These are phyloP conservation scores for Fregetta grallaria DNA, from an alignment of 2,113 vertebrate genomes.

Conservation along the genomic window DNA sequence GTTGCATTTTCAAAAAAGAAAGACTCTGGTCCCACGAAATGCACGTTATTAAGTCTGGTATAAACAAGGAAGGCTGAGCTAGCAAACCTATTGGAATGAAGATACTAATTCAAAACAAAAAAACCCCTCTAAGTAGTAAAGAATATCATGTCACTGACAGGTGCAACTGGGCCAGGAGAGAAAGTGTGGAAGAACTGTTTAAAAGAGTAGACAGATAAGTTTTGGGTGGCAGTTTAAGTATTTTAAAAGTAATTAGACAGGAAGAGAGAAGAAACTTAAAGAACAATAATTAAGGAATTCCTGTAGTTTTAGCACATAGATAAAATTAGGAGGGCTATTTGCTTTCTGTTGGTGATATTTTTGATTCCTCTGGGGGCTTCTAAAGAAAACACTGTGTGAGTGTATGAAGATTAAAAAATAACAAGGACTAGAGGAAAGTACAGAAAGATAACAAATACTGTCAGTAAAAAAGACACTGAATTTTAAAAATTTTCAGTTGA, in stretches of 20 bases:
- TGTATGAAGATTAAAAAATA: not conserved
- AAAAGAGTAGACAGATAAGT: not conserved
- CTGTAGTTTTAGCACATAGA: not conserved
- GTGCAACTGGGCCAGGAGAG: not conserved
- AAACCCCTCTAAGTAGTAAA: fast-evolving
- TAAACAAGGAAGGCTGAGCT: not conserved
- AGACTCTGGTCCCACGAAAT: not conserved
- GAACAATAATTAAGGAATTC: not conserved
- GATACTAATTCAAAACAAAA: not conserved
- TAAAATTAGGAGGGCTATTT: not conserved
- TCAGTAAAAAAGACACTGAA: not conserved
- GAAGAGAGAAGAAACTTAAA: not conserved
- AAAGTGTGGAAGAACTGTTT: not conserved
- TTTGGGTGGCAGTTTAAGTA: not conserved
- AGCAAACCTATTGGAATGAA: not conserved
- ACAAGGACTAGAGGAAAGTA: not conserved
- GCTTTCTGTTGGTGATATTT: not conserved
- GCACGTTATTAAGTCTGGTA: not conserved
- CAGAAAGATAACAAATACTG: not conserved
- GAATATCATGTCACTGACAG: not conserved
- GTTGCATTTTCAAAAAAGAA: not conserved
- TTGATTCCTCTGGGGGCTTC: not conserved
- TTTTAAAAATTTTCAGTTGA: not conserved
- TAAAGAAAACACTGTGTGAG: not conserved
- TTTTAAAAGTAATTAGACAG: not conserved